phyloP scores from a whole-genome alignment of 2,888 invertebrate genomes.

The Scaptomyza caliginosa region DNA sequence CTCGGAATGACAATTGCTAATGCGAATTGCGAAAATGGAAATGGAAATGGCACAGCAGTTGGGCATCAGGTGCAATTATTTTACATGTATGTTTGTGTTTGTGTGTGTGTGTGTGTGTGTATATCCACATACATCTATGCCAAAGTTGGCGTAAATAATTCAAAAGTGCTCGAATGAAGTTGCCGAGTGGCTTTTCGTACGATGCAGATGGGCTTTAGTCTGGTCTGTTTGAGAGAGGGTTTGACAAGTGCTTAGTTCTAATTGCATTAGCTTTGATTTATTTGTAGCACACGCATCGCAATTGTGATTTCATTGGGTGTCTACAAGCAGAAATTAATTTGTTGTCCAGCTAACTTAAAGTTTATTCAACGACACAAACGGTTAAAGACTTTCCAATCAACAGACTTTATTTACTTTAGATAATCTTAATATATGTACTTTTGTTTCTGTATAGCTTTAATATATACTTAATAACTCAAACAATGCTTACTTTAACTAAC shows the following conservation, averaged over 20 bases:
- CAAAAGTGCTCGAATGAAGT: conserved; percentile 55
- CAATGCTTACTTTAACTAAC: neutral
- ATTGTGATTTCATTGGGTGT: conserved; percentile 7
- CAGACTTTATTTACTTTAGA: too few species aligned
- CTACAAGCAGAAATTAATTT: conserved; percentile 25
- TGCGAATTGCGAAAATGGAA: conserved; percentile 39
- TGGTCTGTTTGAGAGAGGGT: conserved; percentile 5
- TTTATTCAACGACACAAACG: neutral
- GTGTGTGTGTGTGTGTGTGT: neutral
- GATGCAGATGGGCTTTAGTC: neutral
- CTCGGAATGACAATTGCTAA: conserved; percentile 63
- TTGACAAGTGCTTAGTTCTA: conserved; percentile 59
- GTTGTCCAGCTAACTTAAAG: conserved; percentile 1
- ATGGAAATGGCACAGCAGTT: conserved; percentile 50
- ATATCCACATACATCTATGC: conserved; percentile 18
- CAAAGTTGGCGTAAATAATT: conserved; percentile 70
- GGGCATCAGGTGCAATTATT: conserved; percentile 52
- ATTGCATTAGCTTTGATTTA: conserved; percentile 69
- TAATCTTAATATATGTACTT: too few species aligned
- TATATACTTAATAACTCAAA: neutral
- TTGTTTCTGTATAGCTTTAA: too few species aligned
- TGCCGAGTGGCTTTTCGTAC: conserved; percentile 22
- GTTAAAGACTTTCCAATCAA: neutral
- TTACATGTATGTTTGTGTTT: neutral
- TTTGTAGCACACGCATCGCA: conserved; percentile 45